phyloP scores from a whole-genome alignment of 2,113 vertebrate species.

The Cnemophilus loriae region DNA sequence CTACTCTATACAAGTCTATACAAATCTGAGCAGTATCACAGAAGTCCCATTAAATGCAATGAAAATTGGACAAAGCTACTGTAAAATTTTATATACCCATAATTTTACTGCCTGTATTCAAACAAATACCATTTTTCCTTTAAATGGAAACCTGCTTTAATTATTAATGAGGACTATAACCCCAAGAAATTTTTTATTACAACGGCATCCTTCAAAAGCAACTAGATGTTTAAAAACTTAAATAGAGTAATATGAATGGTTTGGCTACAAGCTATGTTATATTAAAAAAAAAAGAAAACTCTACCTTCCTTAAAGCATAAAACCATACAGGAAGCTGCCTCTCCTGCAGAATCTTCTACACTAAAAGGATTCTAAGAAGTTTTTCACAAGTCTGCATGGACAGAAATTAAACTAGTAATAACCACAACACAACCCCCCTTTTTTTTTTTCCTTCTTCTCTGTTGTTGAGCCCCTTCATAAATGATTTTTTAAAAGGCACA shows the following conservation, averaged over 20 bases:
- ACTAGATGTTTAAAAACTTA: constrained; percentile 21
- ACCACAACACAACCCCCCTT: neutral
- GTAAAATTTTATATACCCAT: constrained; percentile 29
- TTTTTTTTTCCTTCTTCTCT: neutral
- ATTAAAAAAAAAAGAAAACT: neutral
- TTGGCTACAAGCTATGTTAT: neutral
- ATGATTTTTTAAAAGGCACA: neutral
- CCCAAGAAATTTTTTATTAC: neutral
- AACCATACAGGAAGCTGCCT: neutral
- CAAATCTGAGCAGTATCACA: neutral
- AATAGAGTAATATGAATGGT: neutral
- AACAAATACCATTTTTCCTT: neutral
- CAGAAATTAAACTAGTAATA: neutral
- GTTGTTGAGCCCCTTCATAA: neutral
- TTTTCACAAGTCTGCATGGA: neutral
- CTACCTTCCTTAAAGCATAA: neutral
- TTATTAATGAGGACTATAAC: constrained; percentile 28
- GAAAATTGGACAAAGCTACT: constrained; percentile 37
- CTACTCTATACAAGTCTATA: too few relatives aligned
- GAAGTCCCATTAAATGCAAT: neutral
- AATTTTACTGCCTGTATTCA: constrained; percentile 20
- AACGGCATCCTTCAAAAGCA: neutral
- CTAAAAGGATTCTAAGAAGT: neutral
- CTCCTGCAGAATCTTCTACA: neutral
- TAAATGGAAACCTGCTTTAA: constrained; percentile 21